Evolutionary conservation across 2,113 vertebrate genomes (phyloP).

Genomic region (Erythrocercus mccallii): DNA sequence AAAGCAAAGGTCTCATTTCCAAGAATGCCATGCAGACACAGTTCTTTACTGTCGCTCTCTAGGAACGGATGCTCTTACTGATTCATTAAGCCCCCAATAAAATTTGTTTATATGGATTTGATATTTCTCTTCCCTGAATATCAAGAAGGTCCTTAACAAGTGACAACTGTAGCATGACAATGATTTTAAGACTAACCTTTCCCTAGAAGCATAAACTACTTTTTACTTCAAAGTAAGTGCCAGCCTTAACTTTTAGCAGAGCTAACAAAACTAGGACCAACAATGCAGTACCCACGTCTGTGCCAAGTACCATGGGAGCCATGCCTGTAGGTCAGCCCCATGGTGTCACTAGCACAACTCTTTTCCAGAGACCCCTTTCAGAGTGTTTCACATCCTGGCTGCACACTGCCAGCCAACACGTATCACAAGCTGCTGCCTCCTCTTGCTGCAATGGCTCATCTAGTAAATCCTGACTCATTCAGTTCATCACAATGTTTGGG

Average conservation of each 20-base stretch:
- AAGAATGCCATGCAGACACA: background rate
- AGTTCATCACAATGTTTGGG: constrained; percentile 23
- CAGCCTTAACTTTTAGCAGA: background rate
- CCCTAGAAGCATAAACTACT: constrained; percentile 21
- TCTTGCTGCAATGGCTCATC: background rate
- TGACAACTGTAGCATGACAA: background rate
- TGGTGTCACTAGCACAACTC: background rate
- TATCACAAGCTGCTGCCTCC: background rate
- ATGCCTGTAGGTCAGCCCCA: background rate
- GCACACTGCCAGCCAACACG: background rate
- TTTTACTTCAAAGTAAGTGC: constrained; percentile 14
- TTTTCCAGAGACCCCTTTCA: background rate
- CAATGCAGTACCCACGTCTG: background rate
- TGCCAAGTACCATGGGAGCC: background rate
- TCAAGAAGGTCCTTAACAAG: constrained; percentile 40
- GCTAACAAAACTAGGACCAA: background rate
- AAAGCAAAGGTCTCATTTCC: constrained; percentile 11
- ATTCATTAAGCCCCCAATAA: constrained; percentile 55
- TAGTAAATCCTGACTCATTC: constrained; percentile 21
- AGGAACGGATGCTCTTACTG: background rate
- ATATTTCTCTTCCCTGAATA: constrained; percentile 61
- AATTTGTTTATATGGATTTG: constrained; percentile 66
- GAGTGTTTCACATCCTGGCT: background rate
- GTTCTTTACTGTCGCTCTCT: background rate
- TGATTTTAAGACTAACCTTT: constrained; percentile 54